Base-by-base conservation (phyloP, 2,113 vertebrate species). In the Noturus placidus region DNA sequence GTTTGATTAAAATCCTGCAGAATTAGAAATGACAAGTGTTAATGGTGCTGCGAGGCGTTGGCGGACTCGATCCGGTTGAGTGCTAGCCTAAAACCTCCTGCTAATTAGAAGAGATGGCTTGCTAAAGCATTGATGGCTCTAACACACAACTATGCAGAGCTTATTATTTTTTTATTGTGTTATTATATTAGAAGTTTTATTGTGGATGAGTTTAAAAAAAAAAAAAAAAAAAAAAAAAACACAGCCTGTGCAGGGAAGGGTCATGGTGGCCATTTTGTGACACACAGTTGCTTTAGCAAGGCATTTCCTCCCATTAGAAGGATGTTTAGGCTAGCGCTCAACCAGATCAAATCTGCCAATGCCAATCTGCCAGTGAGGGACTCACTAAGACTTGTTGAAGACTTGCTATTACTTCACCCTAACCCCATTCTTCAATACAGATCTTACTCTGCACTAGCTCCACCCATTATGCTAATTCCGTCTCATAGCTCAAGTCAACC, bases 21-120 rank as follows among this genome's bases (percentile, higher is more conserved):
- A 57, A 80, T 80, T 80, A 35, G 54, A 80, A 80, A 80, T 35
- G 78, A 80, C 78, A 80, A 80, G 78, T 80, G 78, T 80, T 33
- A 80, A 80, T 57, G 30, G 78, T 57, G 7, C 54, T 17, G 54
- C 5, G 78, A 80, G 78, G 78, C 35, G 30, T 80, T 35, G 78
- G 78, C 30, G 17, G 78, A 80, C 78, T 80, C 30, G 78, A 57
- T 35, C 15, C 54, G 17, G n/a, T 80, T 56, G 78, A 57, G 52
- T 19, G 19, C 52, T 80, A 80, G 78, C 54, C 54, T 80, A 56
- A 35, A 80, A 57, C 30, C 20, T 22, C n/a, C 54, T 22, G 78
- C n/a, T 57, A 79, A 79, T 79, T 14, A 9, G 50, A 54, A 13
- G 76, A 19, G 54, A 57, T 30, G 19, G 78, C 52, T 57, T 19